Percentiles rank a stretch among this genome's conserved stretches.
phyloP scores from a whole-genome alignment of 2,888 invertebrate genomes.

The Trilocha varians region DNA sequence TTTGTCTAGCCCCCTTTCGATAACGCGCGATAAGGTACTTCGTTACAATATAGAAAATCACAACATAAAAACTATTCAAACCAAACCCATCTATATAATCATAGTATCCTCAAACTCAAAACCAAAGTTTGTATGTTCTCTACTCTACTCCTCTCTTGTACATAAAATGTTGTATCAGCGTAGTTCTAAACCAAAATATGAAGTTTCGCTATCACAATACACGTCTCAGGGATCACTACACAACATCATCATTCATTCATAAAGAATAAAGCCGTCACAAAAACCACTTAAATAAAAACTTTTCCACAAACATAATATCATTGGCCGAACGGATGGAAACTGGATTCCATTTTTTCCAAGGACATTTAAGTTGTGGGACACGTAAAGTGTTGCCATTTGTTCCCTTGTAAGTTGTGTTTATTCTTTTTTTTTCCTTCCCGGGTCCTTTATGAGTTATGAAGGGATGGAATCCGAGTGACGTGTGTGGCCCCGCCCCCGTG shows the following conservation, averaged over 20 bases:
- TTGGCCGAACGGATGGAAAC: constrained; percentile 51
- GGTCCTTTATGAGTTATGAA: constrained; percentile 56
- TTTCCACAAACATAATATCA: constrained; percentile 36
- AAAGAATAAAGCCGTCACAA: background rate
- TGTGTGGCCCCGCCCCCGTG: constrained; percentile 32
- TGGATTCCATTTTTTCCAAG: constrained; percentile 50
- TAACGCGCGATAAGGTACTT: too few species aligned
- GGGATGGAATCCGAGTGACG: constrained; percentile 41
- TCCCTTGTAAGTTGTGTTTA: constrained; percentile 56
- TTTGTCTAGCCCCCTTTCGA: too few species aligned
- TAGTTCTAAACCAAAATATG: background rate
- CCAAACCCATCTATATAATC: too few species aligned
- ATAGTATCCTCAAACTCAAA: too few species aligned
- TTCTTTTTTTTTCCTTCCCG: constrained; percentile 39
- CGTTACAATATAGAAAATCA: too few species aligned
- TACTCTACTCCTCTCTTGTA: too few species aligned
- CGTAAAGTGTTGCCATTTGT: constrained; percentile 64
- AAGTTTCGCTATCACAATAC: background rate
- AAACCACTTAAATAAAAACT: background rate
- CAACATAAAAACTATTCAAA: too few species aligned
- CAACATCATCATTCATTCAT: background rate
- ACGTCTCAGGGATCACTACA: background rate
- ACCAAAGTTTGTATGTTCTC: too few species aligned
- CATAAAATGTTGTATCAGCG: too few species aligned
- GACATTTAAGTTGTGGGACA: constrained; percentile 59